Evolutionary conservation across 37 sponge, comb jelly and placozoan species (phyloP), one percentile per base, ranked within the genome.

Genomic region (Theonella swinhoei): DNA sequence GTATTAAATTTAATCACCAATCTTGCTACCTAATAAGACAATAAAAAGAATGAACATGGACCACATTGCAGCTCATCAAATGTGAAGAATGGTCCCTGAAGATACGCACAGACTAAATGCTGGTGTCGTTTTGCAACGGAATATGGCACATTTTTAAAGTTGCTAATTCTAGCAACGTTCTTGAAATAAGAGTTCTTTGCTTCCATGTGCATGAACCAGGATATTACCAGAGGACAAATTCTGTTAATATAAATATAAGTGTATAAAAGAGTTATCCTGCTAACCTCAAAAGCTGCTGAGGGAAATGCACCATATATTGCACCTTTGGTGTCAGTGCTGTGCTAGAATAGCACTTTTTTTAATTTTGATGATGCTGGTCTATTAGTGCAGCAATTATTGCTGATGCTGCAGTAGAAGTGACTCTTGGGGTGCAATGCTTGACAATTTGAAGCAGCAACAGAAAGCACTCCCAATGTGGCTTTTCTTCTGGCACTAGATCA

Each of bases 231-330:
- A 8, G 81, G 81, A 5, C 81, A 70, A 67, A 65, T 24, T 30
- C 69, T 68, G 30, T 14, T 4, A 33, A 34, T 39, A 5, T 19
- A 20, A 22, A 11, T 30, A 14, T 28, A 17, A 35, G n/a, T 76
- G n/a, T 25, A 64, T 39, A 19, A 7, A 36, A 17, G 68, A 54
- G 28, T 4, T 36, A 66, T 7, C n/a, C 30, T 24, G 76, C 42
- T 66, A 38, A 80, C 81, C 39, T 34, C 20, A 67, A 38, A 3
- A 68, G 33, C 5, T 40, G 70, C 8, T 28, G 20, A 31, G 81
- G 81, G 68, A 80, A 80, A 39, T 80, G 81, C 5, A 68, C 42
- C 81, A 80, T 67, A 54, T 80, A 80, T 42, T 80, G 81, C 41
- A 35, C 35, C 39, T 80, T 80, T 66, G 81, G 81, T 9, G 70